Conservation (phyloP, 2,888 invertebrate genomes). For the Mantis religiosa region DNA sequence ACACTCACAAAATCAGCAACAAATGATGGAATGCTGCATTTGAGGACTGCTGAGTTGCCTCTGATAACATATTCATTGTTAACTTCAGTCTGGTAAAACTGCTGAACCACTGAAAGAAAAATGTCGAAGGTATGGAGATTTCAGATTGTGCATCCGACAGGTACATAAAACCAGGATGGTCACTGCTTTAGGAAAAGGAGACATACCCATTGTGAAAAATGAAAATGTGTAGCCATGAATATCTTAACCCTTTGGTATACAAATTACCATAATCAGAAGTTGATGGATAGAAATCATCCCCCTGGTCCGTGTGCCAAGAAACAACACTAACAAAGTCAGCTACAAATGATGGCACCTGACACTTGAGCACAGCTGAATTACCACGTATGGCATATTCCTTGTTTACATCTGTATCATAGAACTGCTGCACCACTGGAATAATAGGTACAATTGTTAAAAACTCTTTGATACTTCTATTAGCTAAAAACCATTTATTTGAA, state of each 20-base stretch:
- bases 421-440: slow-evolving; percentile 69
- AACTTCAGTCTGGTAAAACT: slow-evolving; percentile 85
- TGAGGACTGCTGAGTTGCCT: slow-evolving; percentile 81
- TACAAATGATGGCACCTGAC: slow-evolving; percentile 88
- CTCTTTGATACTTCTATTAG: not conserved
- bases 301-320: slow-evolving; percentile 80
- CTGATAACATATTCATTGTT: slow-evolving; percentile 86
- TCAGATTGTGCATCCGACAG: not conserved
- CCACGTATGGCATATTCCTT: slow-evolving; percentile 88
- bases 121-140: slow-evolving; percentile 18
- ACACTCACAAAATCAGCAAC: slow-evolving; percentile 89
- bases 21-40: slow-evolving; percentile 86
- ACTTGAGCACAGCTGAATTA: slow-evolving; percentile 83
- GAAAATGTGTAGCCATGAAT: not conserved
- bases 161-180: not conserved
- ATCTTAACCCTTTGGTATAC: not conserved
- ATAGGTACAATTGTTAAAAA: not conserved
- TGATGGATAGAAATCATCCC: slow-evolving; percentile 62
- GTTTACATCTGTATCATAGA: slow-evolving; percentile 78
- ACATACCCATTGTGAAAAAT: too few relatives aligned
- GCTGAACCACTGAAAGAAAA: slow-evolving; percentile 70
- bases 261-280: slow-evolving; percentile 30
- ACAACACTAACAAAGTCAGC: slow-evolving; percentile 86
- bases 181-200: not conserved
- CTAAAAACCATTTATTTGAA: not conserved